Evolutionary conservation across 2,113 vertebrate genomes (phyloP), one percentile per base, ranked within the genome.

Genomic region (Corvus hawaiiensis): DNA sequence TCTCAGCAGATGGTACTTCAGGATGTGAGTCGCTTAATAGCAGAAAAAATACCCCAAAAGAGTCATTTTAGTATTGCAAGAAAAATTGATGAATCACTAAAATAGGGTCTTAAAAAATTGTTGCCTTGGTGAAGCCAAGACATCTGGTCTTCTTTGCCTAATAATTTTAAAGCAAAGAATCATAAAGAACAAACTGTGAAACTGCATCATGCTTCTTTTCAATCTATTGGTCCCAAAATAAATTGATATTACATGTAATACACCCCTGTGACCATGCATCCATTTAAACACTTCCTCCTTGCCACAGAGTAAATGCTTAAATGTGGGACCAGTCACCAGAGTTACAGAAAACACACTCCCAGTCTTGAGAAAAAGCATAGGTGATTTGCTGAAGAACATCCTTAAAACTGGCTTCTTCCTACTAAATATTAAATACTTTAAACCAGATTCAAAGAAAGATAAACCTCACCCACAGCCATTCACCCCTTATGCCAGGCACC

Each of bases 1-100:
- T 82, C 78, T 93, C 56, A 97, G 63, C 85, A 95, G 89, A 97
- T 95, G 91, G 95, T 81, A 73, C 46, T 63, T 67, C 78, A 79
- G 55, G 82, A 87, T 95, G 76, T n/a, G 78, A 86, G 93, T 92
- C 78, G 69, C 78, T 91, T 96, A 96, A 90, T 69, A 93, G 33
- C 62, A 79, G 72, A 20, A 44, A 33, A 63, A 39, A 37, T 15
- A 30, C 27, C 27, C 14, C 52, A 77, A 88, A 85, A 67, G 84
- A 27, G 55, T 17, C 51, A 62, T 91, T 95, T 97, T 83, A 69
- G 19, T 41, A 80, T 80, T 94, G 80, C 59, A 66, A 72, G 87
- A 48, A 96, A 93, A 92, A 87, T 61, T 76, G n/a, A 88, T 90
- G 51, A 94, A 94, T 73, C 44, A 58, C 87, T 97, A 81, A 95